Base-by-base conservation (phyloP, 2,888 invertebrate genomes). In the Tolmerus cingulatus region DNA sequence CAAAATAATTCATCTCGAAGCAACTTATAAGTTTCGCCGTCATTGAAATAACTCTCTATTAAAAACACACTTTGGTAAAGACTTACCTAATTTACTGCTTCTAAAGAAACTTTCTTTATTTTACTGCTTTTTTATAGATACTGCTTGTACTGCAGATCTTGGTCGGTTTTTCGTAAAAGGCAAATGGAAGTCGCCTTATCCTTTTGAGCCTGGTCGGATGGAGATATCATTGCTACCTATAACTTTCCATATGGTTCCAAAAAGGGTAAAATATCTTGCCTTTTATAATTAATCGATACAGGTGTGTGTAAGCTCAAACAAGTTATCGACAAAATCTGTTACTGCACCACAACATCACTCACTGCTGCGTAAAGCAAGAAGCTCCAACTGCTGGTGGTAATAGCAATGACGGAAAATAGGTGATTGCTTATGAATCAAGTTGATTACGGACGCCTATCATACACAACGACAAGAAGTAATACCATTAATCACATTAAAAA, bases 381-480 rank as follows among this genome's bases (percentile, higher is more conserved):
- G 12, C 27, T 66, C 27, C 66, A 66, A 66, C 12, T 27, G 14
- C 27, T 66, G 27, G 27, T 66, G 66, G 27, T 27, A 66, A 66
- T 27, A 12, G 66, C 66, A 19, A 12, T 9, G 23, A 27, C 23
- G 27, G 19, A 27, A 66, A 76, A 16, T 76, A 2, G 19, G 5
- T 57, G 16, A 82, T 34, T 82, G 82, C 34, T 57, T 57, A 37
- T 55, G 57, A 66, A 34, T 82, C 19, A 8, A 19, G n/a, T 4
- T 37, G n/a, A 82, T 84, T 84, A 40, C 66, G 82, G 37, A 66
- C 23, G 82, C 82, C 66, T 40, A 84, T 57, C 82, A n/a, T 12
- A 84, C 23, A 12, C 57, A 66, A 43, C 30, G 82, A 23, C 23
- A 37, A 40, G 34, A 66, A 57, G 34, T 57, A 57, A 7, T 82